phyloP scores from a whole-genome alignment of 2,888 invertebrate species.

The Coelopa pilipes region DNA sequence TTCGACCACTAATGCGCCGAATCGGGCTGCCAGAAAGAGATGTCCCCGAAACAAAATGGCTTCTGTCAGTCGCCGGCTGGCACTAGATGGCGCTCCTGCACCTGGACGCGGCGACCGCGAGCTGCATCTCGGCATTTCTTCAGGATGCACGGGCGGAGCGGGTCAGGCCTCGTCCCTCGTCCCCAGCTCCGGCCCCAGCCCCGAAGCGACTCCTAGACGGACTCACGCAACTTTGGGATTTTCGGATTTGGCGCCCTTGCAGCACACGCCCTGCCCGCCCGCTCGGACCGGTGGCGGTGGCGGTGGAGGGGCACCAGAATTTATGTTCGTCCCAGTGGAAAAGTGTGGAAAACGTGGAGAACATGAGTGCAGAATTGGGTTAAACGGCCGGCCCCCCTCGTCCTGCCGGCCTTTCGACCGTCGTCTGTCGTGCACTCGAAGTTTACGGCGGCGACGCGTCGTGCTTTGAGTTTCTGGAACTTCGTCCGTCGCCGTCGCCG shows the following conservation, averaged over 20 bases:
- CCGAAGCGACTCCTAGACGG: neutral
- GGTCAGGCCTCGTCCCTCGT: neutral
- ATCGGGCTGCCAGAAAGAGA: constrained; percentile 47
- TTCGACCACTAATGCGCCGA: neutral
- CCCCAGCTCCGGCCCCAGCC: no score
- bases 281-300: neutral
- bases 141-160: neutral
- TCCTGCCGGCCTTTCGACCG: neutral
- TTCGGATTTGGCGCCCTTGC: constrained; percentile 28
- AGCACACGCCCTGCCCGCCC: no score
- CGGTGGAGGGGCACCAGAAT: neutral
- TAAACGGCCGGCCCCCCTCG: neutral
- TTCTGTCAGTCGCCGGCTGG: constrained; percentile 57
- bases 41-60: constrained; percentile 66
- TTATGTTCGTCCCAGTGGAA: constrained; percentile 8
- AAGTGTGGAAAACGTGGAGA: constrained; percentile 18
- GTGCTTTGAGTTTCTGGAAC: neutral
- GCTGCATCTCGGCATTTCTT: neutral
- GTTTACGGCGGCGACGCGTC: no score
- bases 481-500: neutral
- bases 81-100: constrained; percentile 63
- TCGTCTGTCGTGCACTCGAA: neutral
- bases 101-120: constrained; percentile 14
- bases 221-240: constrained; percentile 23
- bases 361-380: constrained; percentile 22